Conservation (phyloP, 2,113 vertebrate genomes). For the Calonectris borealis region DNA sequence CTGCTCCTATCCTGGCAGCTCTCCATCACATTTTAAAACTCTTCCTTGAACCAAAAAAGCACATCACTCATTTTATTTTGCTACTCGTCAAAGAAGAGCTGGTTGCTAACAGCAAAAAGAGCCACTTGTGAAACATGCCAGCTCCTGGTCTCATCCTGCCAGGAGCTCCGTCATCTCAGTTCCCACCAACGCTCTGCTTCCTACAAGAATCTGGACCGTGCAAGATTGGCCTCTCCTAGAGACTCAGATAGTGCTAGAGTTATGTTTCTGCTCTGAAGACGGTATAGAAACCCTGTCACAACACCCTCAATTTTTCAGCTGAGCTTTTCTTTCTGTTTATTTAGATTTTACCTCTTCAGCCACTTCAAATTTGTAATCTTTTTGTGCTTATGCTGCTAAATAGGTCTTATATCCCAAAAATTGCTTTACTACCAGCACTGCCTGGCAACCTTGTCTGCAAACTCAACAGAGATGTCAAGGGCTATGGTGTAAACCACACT, state of each 20-base stretch:
- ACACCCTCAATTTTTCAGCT: not conserved
- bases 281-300: not conserved
- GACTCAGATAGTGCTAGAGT: not conserved
- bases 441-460: not conserved
- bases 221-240: not conserved
- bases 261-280: not conserved
- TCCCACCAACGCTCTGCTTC: constrained; percentile 29
- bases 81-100: constrained; percentile 10
- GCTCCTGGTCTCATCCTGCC: constrained; percentile 49
- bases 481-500: not conserved
- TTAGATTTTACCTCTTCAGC: not conserved
- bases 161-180: constrained; percentile 16
- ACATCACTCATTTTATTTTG: constrained; percentile 62
- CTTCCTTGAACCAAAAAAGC: constrained; percentile 47
- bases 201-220: not conserved
- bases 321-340: not conserved
- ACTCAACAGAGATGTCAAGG: not conserved
- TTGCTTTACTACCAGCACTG: not conserved
- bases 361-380: not conserved
- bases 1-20: constrained; percentile 44
- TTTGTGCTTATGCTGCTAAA: not conserved
- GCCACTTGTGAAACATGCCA: constrained; percentile 49
- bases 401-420: not conserved
- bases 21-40: constrained; percentile 40
- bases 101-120: constrained; percentile 63